Evolutionary conservation across 2,113 vertebrate species (phyloP), one percentile per base, ranked within the genome.

Genomic region (Ceyx melanurus): DNA sequence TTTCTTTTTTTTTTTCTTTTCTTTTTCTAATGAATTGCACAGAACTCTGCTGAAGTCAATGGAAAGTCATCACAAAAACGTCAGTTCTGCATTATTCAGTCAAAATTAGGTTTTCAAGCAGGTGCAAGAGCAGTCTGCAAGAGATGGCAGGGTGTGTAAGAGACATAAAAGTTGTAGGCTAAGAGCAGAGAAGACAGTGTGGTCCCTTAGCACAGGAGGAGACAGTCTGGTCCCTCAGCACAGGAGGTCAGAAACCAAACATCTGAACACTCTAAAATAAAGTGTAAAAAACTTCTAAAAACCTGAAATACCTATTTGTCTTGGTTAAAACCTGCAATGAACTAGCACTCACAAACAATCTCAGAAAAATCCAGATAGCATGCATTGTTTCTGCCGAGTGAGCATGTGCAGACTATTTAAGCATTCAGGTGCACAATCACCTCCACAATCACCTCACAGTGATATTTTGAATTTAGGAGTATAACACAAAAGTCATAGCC

Each of bases 351-450:
- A 68, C 4, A 46, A 67, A 56, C 29, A 60, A 29, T 37, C 29
- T 76, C 45, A 61, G 20, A 50, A 88, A 79, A 68, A n/a, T 57
- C 11, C 13, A 43, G 22, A 7, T 21, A 53, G 29, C 7, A 1
- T 6, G 3, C 8, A 11, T 18, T 42, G 2, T 26, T 67, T 66
- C n/a, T 71, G 21, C 33, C 35, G n/a, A 29, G 25, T 31, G 40
- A 76, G 6, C 26, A 29, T 23, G 5, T 1, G 21, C 8, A 45
- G 48, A 66, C 14, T 21, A 6, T 19, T 29, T 45, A 58, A 81
- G 9, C 20, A 43, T 9, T 43, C 0, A 0, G 13, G 3, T 19
- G 2, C 40, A 43, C 25, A 75, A 62, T 37, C 37, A 37, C 53
- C 4, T 37, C 28, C 31, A 50, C 20, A 53, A 45, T 31, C 31